Percentiles rank a stretch among this genome's conserved stretches.
Conservation (phyloP, 2,797 vertebrate species). For the Simalia tracyae region DNA sequence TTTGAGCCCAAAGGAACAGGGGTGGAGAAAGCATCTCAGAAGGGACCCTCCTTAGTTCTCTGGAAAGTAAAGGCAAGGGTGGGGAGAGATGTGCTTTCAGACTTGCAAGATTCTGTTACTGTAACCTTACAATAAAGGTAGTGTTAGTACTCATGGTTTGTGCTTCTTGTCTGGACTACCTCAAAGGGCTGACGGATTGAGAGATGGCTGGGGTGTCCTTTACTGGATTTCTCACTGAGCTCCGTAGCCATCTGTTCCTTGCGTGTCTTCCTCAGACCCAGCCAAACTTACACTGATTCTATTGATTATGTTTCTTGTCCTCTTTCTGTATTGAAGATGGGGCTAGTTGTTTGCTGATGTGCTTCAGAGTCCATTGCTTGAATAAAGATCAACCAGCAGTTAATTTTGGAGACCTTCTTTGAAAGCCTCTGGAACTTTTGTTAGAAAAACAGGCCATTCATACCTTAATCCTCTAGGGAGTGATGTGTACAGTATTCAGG, state of each 20-base stretch:
- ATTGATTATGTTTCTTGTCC: background rate
- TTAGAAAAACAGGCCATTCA: background rate
- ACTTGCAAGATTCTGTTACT: too few species aligned
- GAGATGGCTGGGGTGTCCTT: background rate
- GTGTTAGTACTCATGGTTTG: too few species aligned
- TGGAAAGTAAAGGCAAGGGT: too few species aligned
- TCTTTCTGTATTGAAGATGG: background rate
- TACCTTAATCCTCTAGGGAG: background rate
- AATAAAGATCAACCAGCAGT: background rate
- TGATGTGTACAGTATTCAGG: background rate
- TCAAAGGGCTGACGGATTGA: background rate
- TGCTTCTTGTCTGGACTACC: too few species aligned
- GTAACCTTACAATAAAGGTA: too few species aligned
- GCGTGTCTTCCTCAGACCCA: background rate
- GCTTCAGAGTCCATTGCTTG: background rate
- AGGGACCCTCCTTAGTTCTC: too few species aligned
- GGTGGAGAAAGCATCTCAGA: too few species aligned
- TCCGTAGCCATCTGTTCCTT: background rate
- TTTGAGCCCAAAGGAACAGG: too few species aligned
- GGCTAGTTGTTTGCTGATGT: rapidly evolving
- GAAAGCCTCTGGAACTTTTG: background rate
- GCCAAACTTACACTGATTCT: too few species aligned
- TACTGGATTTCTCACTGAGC: too few species aligned
- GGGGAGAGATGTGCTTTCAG: too few species aligned
- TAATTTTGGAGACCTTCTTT: background rate